These are phyloP conservation scores for Holotrichia oblita DNA, from an alignment of 1,140 invertebrate genomes.

Conservation along the genomic window DNA sequence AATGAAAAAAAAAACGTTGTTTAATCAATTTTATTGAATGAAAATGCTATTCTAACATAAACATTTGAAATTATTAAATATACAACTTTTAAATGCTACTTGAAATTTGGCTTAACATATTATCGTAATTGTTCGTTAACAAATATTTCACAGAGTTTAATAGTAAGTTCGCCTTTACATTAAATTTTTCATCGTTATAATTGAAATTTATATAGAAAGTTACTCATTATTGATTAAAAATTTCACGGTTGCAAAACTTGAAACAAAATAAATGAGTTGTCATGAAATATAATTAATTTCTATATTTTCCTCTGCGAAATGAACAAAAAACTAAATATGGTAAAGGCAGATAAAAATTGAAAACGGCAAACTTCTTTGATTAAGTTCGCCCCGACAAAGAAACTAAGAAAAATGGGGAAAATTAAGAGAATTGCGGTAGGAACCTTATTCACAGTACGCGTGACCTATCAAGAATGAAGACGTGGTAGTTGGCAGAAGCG, in stretches of 20 bases:
- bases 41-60: too few species aligned
- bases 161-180: too few species aligned
- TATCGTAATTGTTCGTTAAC: too few species aligned
- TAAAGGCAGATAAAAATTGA: neutral
- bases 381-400: constrained; percentile 5
- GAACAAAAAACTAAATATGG: neutral
- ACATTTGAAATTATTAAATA: too few species aligned
- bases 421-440: constrained; percentile 10
- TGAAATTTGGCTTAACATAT: too few species aligned
- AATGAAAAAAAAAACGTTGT: too few species aligned
- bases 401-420: constrained; percentile 13
- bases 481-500: neutral
- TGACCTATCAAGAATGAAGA: constrained; percentile 1
- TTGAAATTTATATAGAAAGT: neutral
- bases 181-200: neutral
- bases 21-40: too few species aligned
- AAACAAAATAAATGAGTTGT: neutral
- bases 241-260: neutral
- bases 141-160: too few species aligned
- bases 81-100: too few species aligned
- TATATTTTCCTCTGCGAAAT: neutral
- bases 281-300: constrained; percentile 16
- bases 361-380: constrained; percentile 15
- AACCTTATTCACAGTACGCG: neutral
- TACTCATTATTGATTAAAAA: neutral